A percentile compares a stretch with the other conserved stretches of the same genome.
Conservation (phyloP, 1,140 invertebrate genomes). For the Aphidius ervi region DNA sequence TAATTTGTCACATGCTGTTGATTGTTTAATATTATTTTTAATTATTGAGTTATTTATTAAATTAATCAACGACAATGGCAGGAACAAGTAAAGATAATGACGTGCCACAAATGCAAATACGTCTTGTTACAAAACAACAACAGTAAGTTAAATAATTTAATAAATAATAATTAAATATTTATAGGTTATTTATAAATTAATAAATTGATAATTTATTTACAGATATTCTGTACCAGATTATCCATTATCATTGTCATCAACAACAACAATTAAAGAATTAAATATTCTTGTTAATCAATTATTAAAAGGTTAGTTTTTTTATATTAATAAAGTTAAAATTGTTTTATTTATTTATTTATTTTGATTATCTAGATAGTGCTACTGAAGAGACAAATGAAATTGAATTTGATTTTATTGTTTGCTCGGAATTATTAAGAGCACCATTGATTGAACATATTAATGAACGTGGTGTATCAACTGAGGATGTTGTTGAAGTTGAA, state of each 20-base stretch:
- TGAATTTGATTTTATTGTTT: conserved; percentile 87
- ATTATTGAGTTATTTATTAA: not conserved
- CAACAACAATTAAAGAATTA: conserved; percentile 64
- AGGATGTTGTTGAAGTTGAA: conserved; percentile 80
- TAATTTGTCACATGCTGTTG: no score
- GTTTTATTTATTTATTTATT: conserved; percentile 19
- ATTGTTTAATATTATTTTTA: no score
- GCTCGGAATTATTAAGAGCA: conserved; percentile 72
- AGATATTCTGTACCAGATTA: conserved; percentile 85
- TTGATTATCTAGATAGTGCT: conserved; percentile 35
- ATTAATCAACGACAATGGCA: conserved; percentile 19
- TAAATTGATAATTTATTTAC: conserved; percentile 42
- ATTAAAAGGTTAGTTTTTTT: conserved; percentile 60
- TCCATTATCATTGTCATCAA: conserved; percentile 74
- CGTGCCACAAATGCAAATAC: conserved; percentile 63
- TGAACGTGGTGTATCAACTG: conserved; percentile 65
- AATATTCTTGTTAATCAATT: conserved; percentile 79
- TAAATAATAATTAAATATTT: conserved; percentile 4
- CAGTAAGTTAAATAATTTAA: conserved; percentile 58
- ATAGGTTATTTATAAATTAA: conserved; percentile 9
- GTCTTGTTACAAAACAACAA: conserved; percentile 75
- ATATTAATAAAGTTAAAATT: conserved; percentile 12
- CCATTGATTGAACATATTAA: conserved; percentile 67
- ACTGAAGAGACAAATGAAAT: conserved; percentile 51
- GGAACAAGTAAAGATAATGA: conserved; percentile 23